Base-by-base conservation (phyloP, 2,113 vertebrate genomes). In the Chamaea fasciata region DNA sequence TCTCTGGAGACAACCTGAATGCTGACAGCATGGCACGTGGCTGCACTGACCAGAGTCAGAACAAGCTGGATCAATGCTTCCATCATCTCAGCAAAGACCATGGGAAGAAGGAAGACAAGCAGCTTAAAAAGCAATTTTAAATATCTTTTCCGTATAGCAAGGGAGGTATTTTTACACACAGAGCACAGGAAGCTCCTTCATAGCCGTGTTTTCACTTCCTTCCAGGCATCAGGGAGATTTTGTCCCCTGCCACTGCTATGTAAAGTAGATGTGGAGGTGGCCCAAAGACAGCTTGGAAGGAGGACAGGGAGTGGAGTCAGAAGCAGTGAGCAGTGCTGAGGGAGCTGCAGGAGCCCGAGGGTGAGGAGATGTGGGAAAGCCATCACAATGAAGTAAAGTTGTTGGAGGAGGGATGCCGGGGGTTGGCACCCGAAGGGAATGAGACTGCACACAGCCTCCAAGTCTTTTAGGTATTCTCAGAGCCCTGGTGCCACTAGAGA, bases 381-480 rank as follows among this genome's bases (percentile, higher is more conserved):
- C 78, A 87, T 91, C 91, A 53, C 70, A 49, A 76, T 0, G 0
- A 49, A 68, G 80, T 15, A 8, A 59, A 53, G 70, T 23, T 44
- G 44, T 24, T 85, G 87, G 53, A 78, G 62, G 28, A 95, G 63
- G 46, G n/a, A 87, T 41, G 69, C 55, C 0, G 0, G 77, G 52
- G 46, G 27, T 55, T 95, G 93, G 74, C 78, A 90, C 47, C 52
- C 0, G 0, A 78, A 87, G 0, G 2, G 69, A 70, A 60, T n/a
- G 65, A 91, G 33, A 15, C 50, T 28, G 60, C 47, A 64, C 60
- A 3, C 19, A 60, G 33, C 44, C 49, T 63, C 74, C 6, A 20
- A 91, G 90, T 4, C 73, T 89, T 87, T 47, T 4, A 68, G 87
- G 70, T 28, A 73, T 95, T 85, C 81, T 89, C 63, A 69, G 81